Evolutionary conservation across 2,888 invertebrate genomes (phyloP).

Genomic region (Aricia artaxerxes): DNA sequence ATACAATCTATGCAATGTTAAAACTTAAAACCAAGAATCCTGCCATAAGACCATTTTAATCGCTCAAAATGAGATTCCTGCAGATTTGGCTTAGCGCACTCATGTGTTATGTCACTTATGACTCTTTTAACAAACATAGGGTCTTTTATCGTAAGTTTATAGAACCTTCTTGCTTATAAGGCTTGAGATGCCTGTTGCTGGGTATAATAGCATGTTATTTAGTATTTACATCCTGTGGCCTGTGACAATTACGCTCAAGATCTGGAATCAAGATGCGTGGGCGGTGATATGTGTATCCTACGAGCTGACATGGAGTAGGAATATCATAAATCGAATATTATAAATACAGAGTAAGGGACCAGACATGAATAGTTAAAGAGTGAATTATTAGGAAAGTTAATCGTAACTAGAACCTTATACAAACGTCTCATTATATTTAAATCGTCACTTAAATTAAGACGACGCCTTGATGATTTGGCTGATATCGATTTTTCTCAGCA

Average conservation of each 20-base stretch:
- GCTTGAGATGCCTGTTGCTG: not conserved
- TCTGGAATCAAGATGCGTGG: slow-evolving; percentile 42
- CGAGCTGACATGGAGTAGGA: slow-evolving; percentile 4
- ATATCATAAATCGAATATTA: slow-evolving; percentile 5
- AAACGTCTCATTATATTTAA: no score
- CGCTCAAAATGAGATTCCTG: not conserved
- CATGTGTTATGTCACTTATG: no score
- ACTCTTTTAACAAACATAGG: not conserved
- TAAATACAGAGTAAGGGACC: not conserved
- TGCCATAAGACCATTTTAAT: no score
- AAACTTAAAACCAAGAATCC: no score
- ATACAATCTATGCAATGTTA: no score
- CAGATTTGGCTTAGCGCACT: not conserved
- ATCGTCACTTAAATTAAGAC: no score
- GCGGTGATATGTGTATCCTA: slow-evolving; percentile 48
- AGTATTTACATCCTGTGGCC: slow-evolving; percentile 22
- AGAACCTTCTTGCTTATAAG: not conserved
- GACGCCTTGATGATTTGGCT: no score
- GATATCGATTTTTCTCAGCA: no score
- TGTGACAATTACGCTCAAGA: slow-evolving; percentile 46
- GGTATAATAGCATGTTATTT: slow-evolving; percentile 15
- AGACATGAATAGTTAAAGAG: no score
- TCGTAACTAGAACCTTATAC: no score
- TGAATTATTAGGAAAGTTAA: no score
- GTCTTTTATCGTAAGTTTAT: not conserved